These are phyloP conservation scores for Pangasius krempfi DNA, from an alignment of 2,797 vertebrate species.

Conservation along the genomic window DNA sequence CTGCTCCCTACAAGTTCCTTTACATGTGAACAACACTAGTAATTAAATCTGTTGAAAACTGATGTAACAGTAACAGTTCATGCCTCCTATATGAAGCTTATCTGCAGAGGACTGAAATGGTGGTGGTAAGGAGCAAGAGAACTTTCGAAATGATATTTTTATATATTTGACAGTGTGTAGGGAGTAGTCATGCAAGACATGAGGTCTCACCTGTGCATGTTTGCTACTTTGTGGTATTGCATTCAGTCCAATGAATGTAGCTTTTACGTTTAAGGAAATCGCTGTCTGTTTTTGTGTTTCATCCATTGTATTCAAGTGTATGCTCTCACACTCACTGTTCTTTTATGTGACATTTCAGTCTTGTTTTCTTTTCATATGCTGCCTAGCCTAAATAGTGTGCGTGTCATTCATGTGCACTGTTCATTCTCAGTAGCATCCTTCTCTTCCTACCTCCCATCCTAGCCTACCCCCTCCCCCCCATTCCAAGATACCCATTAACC, in stretches of 20 bases:
- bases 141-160: conserved; percentile 13
- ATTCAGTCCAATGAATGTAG: conserved; percentile 46
- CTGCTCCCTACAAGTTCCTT: background rate
- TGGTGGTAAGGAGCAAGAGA: conserved; percentile 16
- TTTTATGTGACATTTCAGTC: background rate
- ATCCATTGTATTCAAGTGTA: conserved; percentile 19
- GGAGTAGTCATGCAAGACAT: conserved; percentile 2
- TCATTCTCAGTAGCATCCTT: background rate
- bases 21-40: background rate
- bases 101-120: conserved; percentile 2
- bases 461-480: background rate
- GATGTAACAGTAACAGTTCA: background rate
- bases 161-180: conserved; percentile 18
- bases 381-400: background rate
- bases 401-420: background rate
- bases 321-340: conserved; percentile 11
- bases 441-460: background rate
- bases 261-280: conserved; percentile 33
- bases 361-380: conserved; percentile 5
- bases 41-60: background rate
- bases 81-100: conserved; percentile 9
- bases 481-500: conserved; percentile 10
- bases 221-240: conserved; percentile 48
- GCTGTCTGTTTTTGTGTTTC: conserved; percentile 26
- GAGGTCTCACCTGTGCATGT: conserved; percentile 46